phyloP scores from a whole-genome alignment of 2,888 invertebrate genomes.

The Brachyopa scutellaris region DNA sequence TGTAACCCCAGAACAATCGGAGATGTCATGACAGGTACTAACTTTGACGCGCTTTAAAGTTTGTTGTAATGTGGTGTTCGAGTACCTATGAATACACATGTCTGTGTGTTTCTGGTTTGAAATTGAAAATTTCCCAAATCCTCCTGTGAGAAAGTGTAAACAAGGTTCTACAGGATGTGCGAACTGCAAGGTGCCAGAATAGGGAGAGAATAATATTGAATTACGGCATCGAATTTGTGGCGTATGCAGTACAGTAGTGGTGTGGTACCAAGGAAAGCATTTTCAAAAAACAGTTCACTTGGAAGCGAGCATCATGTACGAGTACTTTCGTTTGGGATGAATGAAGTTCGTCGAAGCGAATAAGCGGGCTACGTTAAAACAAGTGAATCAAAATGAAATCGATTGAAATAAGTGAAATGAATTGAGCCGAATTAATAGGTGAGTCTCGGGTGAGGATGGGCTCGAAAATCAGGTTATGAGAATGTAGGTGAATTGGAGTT shows the following conservation, averaged over 20 bases:
- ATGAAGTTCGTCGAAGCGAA: constrained; percentile 15
- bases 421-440: constrained; percentile 29
- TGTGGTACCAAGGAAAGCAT: background rate
- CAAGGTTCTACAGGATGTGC: constrained; percentile 1
- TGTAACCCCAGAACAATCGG: background rate
- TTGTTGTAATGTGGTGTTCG: too few relatives aligned
- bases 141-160: constrained; percentile 33
- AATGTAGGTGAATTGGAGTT: constrained; percentile 14
- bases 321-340: constrained; percentile 3
- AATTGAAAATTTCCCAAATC: constrained; percentile 7
- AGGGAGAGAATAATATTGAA: constrained; percentile 27
- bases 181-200: background rate
- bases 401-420: constrained; percentile 55
- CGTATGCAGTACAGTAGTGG: background rate
- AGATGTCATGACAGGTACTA: constrained; percentile 2
- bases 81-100: too few relatives aligned
- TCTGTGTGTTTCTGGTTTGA: background rate
- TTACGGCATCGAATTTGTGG: constrained; percentile 7
- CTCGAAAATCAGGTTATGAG: background rate
- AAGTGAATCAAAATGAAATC: constrained; percentile 48
- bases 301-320: constrained; percentile 24
- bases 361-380: constrained; percentile 33
- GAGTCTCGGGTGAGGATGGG: background rate
- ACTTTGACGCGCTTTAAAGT: background rate
- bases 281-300: constrained; percentile 27